Evolutionary conservation across 2,888 invertebrate species (phyloP).

Genomic region (Cetonia aurata): DNA sequence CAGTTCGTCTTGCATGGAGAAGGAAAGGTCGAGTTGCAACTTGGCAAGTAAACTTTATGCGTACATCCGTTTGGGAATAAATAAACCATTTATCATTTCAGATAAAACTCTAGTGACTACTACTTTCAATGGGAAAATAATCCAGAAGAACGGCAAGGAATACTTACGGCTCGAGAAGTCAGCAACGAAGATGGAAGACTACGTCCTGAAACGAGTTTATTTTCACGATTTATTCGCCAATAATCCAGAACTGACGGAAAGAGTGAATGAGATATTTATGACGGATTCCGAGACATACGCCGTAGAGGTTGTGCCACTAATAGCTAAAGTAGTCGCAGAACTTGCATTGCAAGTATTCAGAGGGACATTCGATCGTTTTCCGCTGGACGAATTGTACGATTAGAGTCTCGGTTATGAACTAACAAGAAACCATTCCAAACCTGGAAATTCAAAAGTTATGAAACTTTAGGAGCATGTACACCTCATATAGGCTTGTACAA

Average conservation of each 20-base stretch:
- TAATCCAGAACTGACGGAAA: slow-evolving; percentile 24
- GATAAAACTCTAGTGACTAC: not conserved
- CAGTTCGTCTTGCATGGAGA: slow-evolving; percentile 65
- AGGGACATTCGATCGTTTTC: slow-evolving; percentile 7
- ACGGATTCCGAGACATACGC: slow-evolving; percentile 4
- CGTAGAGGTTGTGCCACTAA: not conserved
- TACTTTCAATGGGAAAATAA: not conserved
- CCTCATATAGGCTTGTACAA: no score
- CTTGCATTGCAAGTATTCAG: slow-evolving; percentile 7
- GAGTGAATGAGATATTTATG: not conserved
- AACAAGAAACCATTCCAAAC: no score
- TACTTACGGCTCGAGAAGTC: slow-evolving; percentile 4
- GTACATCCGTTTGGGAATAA: not conserved
- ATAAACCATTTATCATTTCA: not conserved
- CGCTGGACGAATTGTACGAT: slow-evolving; percentile 22
- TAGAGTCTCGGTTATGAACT: no score
- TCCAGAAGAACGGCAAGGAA: not conserved
- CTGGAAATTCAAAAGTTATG: no score
- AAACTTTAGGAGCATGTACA: no score
- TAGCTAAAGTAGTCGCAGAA: slow-evolving; percentile 4
- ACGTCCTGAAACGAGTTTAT: slow-evolving; percentile 1
- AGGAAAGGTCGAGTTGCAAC: slow-evolving; percentile 67
- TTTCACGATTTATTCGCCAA: slow-evolving; percentile 16
- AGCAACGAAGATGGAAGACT: not conserved
- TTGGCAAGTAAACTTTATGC: slow-evolving; percentile 63